Conservation (phyloP, 2,113 vertebrate species). For the Pelodiscus sinensis region DNA sequence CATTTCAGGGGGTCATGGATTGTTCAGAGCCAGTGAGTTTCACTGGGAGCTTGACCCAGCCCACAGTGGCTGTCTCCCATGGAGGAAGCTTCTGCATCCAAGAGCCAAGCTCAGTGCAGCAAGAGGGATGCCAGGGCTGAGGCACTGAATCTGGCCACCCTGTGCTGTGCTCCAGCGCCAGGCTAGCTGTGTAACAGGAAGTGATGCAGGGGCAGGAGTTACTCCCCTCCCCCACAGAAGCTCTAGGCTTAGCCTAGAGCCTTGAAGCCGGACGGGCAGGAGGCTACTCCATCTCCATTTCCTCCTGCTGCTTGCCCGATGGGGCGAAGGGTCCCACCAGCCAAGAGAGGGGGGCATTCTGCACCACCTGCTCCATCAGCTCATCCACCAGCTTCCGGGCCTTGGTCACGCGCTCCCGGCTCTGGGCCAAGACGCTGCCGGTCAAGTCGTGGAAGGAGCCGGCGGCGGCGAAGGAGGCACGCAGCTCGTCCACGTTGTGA, state of each 20-base stretch:
- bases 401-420: constrained; percentile 69
- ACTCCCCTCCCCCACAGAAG: background rate
- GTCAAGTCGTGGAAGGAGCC: constrained; percentile 74
- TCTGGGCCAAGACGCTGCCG: constrained; percentile 73
- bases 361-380: constrained; percentile 75
- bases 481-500: constrained; percentile 82
- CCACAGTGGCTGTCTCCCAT: background rate
- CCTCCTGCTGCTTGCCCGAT: fast-evolving
- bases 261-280: fast-evolving
- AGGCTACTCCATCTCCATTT: background rate
- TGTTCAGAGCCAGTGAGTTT: background rate
- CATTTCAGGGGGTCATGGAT: no score
- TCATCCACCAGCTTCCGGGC: constrained; percentile 87
- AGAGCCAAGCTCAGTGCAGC: background rate
- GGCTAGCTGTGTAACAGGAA: background rate
- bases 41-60: background rate
- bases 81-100: background rate
- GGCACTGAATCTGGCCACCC: fast-evolving
- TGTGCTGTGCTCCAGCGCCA: background rate
- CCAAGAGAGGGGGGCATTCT: constrained; percentile 81
- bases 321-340: constrained; percentile 63
- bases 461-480: constrained; percentile 68
- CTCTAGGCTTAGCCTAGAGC: no score
- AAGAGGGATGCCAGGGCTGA: fast-evolving
- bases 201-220: background rate